phyloP scores from a whole-genome alignment of 2,113 vertebrate genomes.

The Sinocyclocheilus maitianheensis region DNA sequence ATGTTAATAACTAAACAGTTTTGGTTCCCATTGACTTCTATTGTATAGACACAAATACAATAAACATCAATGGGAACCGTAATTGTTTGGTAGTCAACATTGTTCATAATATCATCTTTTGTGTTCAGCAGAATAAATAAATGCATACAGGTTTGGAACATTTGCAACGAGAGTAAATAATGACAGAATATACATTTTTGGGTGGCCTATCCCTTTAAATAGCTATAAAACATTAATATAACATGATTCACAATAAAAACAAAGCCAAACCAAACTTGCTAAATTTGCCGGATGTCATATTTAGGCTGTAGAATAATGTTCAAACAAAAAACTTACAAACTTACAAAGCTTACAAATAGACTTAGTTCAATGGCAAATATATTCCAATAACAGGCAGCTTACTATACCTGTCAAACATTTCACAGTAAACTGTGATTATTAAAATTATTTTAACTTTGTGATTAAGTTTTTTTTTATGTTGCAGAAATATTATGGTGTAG shows the following conservation, averaged over 20 bases:
- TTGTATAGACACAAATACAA: neutral
- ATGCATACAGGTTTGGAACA: too few species aligned
- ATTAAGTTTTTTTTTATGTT: neutral
- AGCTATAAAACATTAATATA: neutral
- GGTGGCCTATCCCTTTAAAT: too few species aligned
- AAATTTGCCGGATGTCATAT: neutral
- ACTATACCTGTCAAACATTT: neutral
- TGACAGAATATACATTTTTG: too few species aligned
- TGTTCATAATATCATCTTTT: neutral
- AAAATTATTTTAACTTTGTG: neutral
- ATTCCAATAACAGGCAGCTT: neutral
- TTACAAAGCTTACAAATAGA: neutral
- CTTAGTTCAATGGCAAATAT: neutral
- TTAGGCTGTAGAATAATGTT: neutral
- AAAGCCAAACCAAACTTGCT: neutral
- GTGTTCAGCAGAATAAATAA: too few species aligned
- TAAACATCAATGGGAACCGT: neutral
- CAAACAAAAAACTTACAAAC: neutral
- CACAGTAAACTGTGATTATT: neutral
- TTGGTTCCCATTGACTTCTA: neutral
- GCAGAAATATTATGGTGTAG: neutral
- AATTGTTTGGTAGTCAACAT: neutral
- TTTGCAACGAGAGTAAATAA: too few species aligned
- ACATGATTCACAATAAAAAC: neutral
- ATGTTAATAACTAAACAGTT: neutral